Evolutionary conservation across 1,140 invertebrate genomes (phyloP).

Genomic region (Drosophila kurseongensis): DNA sequence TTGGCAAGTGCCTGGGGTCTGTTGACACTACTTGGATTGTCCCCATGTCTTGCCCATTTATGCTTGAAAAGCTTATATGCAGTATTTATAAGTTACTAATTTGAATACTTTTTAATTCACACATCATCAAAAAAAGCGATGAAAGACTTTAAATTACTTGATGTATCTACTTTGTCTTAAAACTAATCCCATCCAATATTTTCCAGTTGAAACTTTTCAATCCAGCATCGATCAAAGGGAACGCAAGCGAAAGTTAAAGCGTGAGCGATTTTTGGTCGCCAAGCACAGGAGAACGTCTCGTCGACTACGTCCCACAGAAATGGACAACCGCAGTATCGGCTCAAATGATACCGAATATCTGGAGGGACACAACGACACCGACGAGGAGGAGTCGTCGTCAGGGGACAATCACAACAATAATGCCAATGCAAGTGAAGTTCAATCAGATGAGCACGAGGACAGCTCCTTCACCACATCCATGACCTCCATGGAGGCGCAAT

Average conservation of each 20-base stretch:
- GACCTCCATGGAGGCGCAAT: slow-evolving; percentile 71
- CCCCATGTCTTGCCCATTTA: slow-evolving; percentile 21
- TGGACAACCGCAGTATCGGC: slow-evolving; percentile 16
- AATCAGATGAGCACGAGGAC: slow-evolving; percentile 3
- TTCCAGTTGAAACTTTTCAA: slow-evolving; percentile 48
- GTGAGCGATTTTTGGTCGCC: slow-evolving; percentile 19
- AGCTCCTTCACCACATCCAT: slow-evolving; percentile 39
- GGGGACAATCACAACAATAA: slow-evolving; percentile 4
- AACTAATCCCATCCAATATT: no score
- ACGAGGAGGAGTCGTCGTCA: slow-evolving; percentile 8
- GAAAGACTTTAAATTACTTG: no score
- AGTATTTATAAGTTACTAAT: not conserved
- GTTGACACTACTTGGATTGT: slow-evolving; percentile 38
- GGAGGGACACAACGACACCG: slow-evolving; percentile 18
- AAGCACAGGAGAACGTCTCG: slow-evolving; percentile 34
- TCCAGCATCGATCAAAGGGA: slow-evolving; percentile 24
- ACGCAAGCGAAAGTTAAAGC: slow-evolving; percentile 53
- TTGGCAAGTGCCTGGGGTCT: slow-evolving; percentile 53
- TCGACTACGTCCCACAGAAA: slow-evolving; percentile 14
- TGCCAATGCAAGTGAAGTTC: slow-evolving; percentile 2
- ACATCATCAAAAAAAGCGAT: no score
- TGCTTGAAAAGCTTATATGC: not conserved
- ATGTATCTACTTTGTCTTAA: no score
- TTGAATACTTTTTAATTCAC: no score
- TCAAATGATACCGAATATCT: slow-evolving; percentile 34